These are phyloP conservation scores for Pangasius djambal DNA, from an alignment of 2,797 vertebrate species.

Conservation along the genomic window DNA sequence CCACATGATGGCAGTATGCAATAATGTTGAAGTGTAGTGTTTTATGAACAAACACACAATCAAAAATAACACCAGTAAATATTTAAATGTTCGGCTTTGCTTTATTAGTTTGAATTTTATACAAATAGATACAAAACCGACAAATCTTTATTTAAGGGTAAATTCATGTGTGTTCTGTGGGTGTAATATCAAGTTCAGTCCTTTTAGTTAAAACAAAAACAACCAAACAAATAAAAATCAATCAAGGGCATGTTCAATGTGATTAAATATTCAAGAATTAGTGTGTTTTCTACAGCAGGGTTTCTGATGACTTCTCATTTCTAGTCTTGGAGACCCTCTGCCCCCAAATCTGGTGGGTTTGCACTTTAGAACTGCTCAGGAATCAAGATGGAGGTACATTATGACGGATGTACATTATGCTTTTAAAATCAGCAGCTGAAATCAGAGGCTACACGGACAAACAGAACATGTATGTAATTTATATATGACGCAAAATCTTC, in stretches of 20 bases:
- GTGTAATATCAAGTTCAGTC: neutral
- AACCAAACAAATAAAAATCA: neutral
- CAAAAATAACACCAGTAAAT: slow-evolving; percentile 17
- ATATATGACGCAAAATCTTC: too few relatives aligned
- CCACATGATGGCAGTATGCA: slow-evolving; percentile 66
- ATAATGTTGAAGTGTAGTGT: neutral
- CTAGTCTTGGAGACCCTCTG: neutral
- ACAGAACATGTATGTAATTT: neutral
- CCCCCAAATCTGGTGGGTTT: neutral
- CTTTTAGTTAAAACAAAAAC: neutral
- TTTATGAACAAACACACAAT: neutral
- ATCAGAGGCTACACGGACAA: neutral
- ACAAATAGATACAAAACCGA: slow-evolving; percentile 64
- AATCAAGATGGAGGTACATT: slow-evolving; percentile 15
- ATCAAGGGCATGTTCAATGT: neutral
- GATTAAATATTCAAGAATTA: slow-evolving; percentile 30
- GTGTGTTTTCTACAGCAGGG: slow-evolving; percentile 17
- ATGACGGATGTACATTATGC: neutral
- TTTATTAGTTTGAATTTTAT: slow-evolving; percentile 60
- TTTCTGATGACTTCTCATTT: neutral
- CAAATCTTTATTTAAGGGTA: slow-evolving; percentile 17
- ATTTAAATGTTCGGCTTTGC: slow-evolving; percentile 35
- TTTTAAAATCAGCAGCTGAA: slow-evolving; percentile 22
- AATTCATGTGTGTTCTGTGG: slow-evolving; percentile 6
- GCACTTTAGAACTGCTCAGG: neutral